Evolutionary conservation across 2,797 vertebrate species (phyloP).

Genomic region (Tapera naevia): DNA sequence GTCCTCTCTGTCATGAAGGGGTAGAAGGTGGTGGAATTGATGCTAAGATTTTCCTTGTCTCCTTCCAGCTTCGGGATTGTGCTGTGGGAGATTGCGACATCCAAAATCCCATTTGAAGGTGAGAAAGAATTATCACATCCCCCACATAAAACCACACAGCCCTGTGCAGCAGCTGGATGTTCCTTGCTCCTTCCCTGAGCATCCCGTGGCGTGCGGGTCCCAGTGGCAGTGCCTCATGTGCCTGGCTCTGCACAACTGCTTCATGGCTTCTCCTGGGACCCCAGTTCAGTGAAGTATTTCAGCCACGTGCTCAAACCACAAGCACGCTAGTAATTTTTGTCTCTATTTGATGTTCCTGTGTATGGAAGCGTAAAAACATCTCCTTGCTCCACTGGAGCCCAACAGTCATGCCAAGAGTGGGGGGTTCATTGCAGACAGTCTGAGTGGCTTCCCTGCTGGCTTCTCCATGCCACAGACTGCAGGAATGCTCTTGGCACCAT

Average conservation of each 20-base stretch:
- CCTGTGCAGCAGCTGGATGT: accelerated
- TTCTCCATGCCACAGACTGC: background rate
- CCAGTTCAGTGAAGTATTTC: background rate
- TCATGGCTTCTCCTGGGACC: background rate
- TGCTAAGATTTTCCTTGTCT: slow-evolving; percentile 16
- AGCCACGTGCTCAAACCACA: background rate
- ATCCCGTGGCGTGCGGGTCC: accelerated
- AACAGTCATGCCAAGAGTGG: accelerated
- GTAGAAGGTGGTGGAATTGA: background rate
- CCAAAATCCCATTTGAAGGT: slow-evolving; percentile 84
- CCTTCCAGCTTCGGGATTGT: slow-evolving; percentile 88
- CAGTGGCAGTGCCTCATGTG: background rate
- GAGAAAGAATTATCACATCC: background rate
- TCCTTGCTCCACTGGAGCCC: background rate
- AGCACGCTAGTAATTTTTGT: background rate
- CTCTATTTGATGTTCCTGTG: background rate
- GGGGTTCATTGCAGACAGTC: background rate
- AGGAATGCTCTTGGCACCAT: background rate
- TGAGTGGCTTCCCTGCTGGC: background rate
- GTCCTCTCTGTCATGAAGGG: background rate
- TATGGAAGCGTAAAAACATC: background rate
- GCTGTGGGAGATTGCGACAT: slow-evolving; percentile 87
- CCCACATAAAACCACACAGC: accelerated
- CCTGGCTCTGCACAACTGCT: background rate
- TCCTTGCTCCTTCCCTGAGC: background rate